Conservation (phyloP, 2,888 invertebrate species). For the Agrilus cyanescens region DNA sequence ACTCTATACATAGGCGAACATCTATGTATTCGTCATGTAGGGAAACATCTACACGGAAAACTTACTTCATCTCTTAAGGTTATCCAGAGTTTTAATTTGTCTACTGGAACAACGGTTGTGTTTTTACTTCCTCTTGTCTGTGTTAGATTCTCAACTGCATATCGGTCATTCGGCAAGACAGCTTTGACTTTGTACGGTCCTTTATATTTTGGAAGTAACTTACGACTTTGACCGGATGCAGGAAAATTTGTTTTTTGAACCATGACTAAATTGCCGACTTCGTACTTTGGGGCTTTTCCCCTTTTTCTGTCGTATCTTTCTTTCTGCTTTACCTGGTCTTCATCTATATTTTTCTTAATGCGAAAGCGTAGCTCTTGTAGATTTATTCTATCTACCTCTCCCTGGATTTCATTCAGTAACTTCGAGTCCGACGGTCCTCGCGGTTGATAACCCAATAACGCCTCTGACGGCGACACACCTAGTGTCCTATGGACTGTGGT, state of each 20-base stretch:
- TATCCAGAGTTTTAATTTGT: conserved; percentile 1
- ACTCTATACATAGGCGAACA: no score
- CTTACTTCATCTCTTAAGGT: neutral
- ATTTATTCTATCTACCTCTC: neutral
- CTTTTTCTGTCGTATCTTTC: neutral
- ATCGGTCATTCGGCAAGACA: conserved; percentile 1
- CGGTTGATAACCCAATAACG: no score
- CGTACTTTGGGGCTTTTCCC: neutral
- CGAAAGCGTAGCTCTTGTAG: neutral
- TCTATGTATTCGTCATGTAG: no score
- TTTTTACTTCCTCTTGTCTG: neutral
- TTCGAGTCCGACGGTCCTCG: neutral
- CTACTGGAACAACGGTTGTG: neutral
- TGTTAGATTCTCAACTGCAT: neutral
- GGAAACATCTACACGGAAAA: no score
- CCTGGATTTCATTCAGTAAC: neutral
- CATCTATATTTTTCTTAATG: neutral
- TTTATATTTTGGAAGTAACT: neutral
- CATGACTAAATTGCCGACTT: neutral
- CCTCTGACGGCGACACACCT: no score
- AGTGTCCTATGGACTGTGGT: neutral
- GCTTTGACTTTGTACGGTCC: neutral
- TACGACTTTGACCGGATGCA: neutral
- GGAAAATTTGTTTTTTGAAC: neutral
- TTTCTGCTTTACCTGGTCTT: neutral